Percentiles rank a stretch among this genome's conserved stretches.
These are phyloP conservation scores for Calosoma granatense DNA, from an alignment of 1,140 invertebrate species.

Conservation along the genomic window DNA sequence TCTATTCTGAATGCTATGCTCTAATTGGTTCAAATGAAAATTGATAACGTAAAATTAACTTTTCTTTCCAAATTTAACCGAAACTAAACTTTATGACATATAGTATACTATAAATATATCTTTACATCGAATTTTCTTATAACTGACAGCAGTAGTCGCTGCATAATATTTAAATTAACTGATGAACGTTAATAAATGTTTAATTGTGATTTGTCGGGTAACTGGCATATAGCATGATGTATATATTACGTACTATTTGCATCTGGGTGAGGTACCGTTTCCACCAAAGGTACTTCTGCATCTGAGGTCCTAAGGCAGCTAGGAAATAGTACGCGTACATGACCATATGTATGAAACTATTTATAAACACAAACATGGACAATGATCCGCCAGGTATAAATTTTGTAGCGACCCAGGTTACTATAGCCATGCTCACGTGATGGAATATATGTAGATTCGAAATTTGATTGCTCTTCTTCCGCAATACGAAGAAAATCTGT, in stretches of 20 bases:
- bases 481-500: slow-evolving; percentile 60
- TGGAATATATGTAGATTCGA: slow-evolving; percentile 78
- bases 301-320: slow-evolving; percentile 68
- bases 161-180: too few relatives aligned
- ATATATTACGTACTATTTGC: slow-evolving; percentile 74
- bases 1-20: too few relatives aligned
- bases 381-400: slow-evolving; percentile 81
- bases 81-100: too few relatives aligned
- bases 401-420: slow-evolving; percentile 67
- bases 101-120: too few relatives aligned
- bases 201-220: too few relatives aligned
- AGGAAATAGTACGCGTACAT: slow-evolving; percentile 85
- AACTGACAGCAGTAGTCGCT: too few relatives aligned
- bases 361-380: slow-evolving; percentile 74
- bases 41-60: too few relatives aligned
- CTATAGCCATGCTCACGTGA: slow-evolving; percentile 59
- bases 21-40: too few relatives aligned
- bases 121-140: too few relatives aligned
- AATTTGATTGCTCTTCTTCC: slow-evolving; percentile 73
- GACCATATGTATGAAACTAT: slow-evolving; percentile 76
- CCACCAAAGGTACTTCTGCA: slow-evolving; percentile 84
- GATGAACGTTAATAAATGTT: too few relatives aligned
- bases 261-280: slow-evolving; percentile 82
- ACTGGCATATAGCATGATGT: too few relatives aligned
- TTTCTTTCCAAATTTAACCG: too few relatives aligned